Conservation (phyloP, 2,888 invertebrate genomes). For the Drosophila mimica region DNA sequence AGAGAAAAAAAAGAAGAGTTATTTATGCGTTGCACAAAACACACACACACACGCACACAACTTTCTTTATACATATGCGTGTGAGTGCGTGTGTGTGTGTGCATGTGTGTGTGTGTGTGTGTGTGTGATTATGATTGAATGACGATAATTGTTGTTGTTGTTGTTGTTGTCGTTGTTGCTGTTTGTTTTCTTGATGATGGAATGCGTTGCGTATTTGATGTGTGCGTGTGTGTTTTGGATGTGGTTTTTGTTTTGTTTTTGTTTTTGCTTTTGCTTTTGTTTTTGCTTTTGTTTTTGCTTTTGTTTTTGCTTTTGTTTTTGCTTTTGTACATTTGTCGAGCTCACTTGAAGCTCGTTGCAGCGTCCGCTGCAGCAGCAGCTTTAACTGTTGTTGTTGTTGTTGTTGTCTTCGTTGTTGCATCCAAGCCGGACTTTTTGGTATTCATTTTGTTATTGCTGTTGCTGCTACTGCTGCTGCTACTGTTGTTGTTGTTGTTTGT, state of each 20-base stretch:
- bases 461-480: conserved; percentile 14
- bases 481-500: not conserved
- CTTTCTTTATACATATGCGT: conserved; percentile 32
- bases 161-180: not conserved
- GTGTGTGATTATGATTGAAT: conserved; percentile 9
- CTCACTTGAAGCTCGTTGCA: conserved; percentile 43
- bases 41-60: conserved; percentile 9
- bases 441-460: conserved; percentile 32
- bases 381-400: conserved; percentile 1
- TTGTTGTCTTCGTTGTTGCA: conserved; percentile 21
- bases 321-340: conserved; percentile 47
- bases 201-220: conserved; percentile 36
- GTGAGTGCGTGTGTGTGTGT: conserved; percentile 1
- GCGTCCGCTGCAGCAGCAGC: conserved; percentile 13
- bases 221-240: conserved; percentile 8
- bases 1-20: conserved; percentile 23
- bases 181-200: conserved; percentile 25
- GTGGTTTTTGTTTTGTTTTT: not conserved
- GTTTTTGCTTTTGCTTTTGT: not conserved
- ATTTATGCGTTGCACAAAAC: conserved; percentile 1
- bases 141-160: not conserved
- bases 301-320: conserved; percentile 8
- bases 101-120: not conserved
- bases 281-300: conserved; percentile 10
- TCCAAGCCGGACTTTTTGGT: conserved; percentile 43